Evolutionary conservation across 1,140 invertebrate genomes (phyloP).

Genomic region (Phenacoccus solenopsis): DNA sequence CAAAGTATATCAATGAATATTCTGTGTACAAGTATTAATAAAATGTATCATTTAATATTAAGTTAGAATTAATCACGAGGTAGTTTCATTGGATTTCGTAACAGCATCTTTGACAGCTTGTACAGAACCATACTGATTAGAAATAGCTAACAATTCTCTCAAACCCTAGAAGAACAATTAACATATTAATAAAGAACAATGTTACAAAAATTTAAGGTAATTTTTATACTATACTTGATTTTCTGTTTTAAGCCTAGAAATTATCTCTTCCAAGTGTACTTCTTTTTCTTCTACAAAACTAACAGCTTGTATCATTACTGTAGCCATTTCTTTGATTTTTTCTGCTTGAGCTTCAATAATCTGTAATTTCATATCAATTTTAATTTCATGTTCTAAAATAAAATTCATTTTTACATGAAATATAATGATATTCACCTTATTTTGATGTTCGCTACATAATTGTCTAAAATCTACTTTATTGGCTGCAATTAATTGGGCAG

Average conservation of each 20-base stretch:
- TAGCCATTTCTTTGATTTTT: conserved; percentile 91
- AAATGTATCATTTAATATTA: too few species aligned
- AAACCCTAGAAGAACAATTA: conserved; percentile 41
- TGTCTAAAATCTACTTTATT: conserved; percentile 38
- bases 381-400: neutral
- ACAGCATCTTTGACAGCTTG: conserved; percentile 4
- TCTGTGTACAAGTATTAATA: too few species aligned
- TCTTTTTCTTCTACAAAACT: conserved; percentile 66
- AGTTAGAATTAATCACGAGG: neutral
- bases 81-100: neutral
- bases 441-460: conserved; percentile 7
- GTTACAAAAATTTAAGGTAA: neutral
- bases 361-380: conserved; percentile 31
- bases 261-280: conserved; percentile 47
- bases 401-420: neutral
- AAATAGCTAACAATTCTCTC: conserved; percentile 53
- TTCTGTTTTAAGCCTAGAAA: conserved; percentile 62
- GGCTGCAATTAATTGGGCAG: conserved; percentile 63
- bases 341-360: conserved; percentile 65
- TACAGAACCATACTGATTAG: conserved; percentile 45
- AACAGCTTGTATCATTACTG: conserved; percentile 80
- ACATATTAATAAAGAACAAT: conserved; percentile 23
- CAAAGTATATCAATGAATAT: too few species aligned
- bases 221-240: conserved; percentile 53
- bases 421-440: neutral